These are phyloP conservation scores for Catocala fraxini DNA, from an alignment of 2,888 invertebrate genomes.

Conservation along the genomic window DNA sequence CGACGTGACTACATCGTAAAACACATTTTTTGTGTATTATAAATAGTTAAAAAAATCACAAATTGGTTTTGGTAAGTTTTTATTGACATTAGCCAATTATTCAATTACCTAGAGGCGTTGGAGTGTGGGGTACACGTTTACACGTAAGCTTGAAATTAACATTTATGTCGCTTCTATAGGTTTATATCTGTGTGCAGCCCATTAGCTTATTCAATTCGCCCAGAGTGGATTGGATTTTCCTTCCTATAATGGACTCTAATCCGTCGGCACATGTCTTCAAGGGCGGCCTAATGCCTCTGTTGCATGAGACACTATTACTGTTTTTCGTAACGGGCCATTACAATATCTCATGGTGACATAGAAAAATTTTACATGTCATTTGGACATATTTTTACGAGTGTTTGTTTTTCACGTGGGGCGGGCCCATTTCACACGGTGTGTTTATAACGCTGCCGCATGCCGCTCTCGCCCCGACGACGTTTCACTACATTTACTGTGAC, in stretches of 20 bases:
- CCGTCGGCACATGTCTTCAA: slow-evolving; percentile 77
- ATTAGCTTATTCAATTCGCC: slow-evolving; percentile 85
- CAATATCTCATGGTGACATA: slow-evolving; percentile 86
- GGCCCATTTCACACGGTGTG: slow-evolving; percentile 74
- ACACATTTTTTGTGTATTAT: slow-evolving; percentile 51
- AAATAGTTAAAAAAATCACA: slow-evolving; percentile 50
- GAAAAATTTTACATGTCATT: slow-evolving; percentile 87
- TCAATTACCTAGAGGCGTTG: slow-evolving; percentile 53
- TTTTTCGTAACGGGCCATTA: slow-evolving; percentile 86
- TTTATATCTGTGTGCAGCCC: slow-evolving; percentile 64
- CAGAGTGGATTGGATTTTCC: slow-evolving; percentile 78
- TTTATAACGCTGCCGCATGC: slow-evolving; percentile 57
- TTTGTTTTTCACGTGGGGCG: slow-evolving; percentile 84
- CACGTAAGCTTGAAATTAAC: slow-evolving; percentile 58
- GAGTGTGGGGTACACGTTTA: slow-evolving; percentile 45
- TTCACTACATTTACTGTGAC: slow-evolving; percentile 67
- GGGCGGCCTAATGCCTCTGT: slow-evolving; percentile 78
- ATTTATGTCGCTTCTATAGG: slow-evolving; percentile 58
- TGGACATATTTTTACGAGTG: slow-evolving; percentile 81
- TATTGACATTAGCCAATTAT: slow-evolving; percentile 58
- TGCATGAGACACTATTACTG: slow-evolving; percentile 81
- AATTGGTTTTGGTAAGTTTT: slow-evolving; percentile 58
- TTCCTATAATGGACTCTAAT: slow-evolving; percentile 77
- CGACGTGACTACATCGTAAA: slow-evolving; percentile 54
- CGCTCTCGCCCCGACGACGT: slow-evolving; percentile 49